Conservation (phyloP, 2,797 vertebrate species). For the Cetoscarus ocellatus region DNA sequence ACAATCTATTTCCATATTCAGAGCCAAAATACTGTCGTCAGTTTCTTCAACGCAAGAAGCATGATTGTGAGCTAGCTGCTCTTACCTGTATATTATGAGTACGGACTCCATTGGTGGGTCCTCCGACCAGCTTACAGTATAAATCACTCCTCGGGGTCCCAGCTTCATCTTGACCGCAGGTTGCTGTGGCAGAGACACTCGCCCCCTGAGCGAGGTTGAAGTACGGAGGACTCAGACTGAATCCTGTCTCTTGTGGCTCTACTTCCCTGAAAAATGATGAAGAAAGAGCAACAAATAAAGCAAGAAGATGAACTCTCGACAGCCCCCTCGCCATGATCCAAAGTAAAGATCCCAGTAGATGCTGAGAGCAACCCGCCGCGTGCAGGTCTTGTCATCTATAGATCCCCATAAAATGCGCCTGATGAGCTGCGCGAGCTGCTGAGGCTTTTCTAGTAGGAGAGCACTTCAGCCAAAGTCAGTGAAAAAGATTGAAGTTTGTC, state of each 20-base stretch:
- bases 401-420: constrained; percentile 64
- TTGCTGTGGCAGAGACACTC: constrained; percentile 88
- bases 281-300: constrained; percentile 42
- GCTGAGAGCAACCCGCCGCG: constrained; percentile 66
- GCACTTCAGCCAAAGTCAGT: constrained; percentile 21
- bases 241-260: constrained; percentile 68
- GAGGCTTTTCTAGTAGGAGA: constrained; percentile 11
- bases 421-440: constrained; percentile 40
- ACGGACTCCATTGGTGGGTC: constrained; percentile 80
- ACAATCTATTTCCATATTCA: background rate
- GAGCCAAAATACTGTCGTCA: background rate
- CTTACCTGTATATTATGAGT: constrained; percentile 91
- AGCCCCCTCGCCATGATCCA: constrained; percentile 79
- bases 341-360: constrained; percentile 64
- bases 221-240: constrained; percentile 90
- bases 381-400: constrained; percentile 70
- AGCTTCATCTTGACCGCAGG: constrained; percentile 89
- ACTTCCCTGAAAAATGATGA: constrained; percentile 45
- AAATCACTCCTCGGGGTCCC: constrained; percentile 83
- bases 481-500: constrained; percentile 20
- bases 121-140: constrained; percentile 94
- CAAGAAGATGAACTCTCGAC: constrained; percentile 62
- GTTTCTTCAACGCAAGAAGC: background rate
- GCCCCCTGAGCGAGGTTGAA: constrained; percentile 91
- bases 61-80: background rate